Evolutionary conservation across 2,888 invertebrate genomes (phyloP).

Genomic region (Pegoplata infirma): DNA sequence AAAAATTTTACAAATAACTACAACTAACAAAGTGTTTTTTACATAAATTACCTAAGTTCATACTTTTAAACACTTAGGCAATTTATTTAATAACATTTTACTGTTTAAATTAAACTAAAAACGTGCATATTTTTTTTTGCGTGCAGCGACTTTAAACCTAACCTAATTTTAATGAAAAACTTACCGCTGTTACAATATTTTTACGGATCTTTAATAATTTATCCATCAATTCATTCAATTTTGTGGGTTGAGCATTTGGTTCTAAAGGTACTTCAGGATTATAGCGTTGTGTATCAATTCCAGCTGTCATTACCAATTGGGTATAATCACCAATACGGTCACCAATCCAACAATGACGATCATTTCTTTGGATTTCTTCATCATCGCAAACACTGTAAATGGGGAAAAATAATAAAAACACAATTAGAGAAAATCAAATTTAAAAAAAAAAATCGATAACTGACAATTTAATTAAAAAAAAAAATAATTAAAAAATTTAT

Average conservation of each 20-base stretch:
- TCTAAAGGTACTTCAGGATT: slow-evolving; percentile 78
- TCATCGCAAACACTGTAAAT: slow-evolving; percentile 75
- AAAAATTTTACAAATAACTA: too few species aligned
- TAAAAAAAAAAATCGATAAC: neutral
- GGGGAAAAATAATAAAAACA: slow-evolving; percentile 1
- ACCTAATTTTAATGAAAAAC: too few species aligned
- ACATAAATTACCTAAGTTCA: too few species aligned
- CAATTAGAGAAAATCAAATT: neutral
- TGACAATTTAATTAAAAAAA: neutral
- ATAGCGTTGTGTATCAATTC: slow-evolving; percentile 76
- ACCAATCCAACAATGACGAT: slow-evolving; percentile 78
- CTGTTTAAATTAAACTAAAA: too few species aligned
- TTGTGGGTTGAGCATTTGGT: slow-evolving; percentile 70
- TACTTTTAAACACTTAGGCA: too few species aligned
- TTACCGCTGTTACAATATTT: slow-evolving; percentile 75
- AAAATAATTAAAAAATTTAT: neutral
- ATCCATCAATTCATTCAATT: slow-evolving; percentile 76
- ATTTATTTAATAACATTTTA: too few species aligned
- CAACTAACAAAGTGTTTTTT: too few species aligned
- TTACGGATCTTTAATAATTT: slow-evolving; percentile 77
- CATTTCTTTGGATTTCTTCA: slow-evolving; percentile 74
- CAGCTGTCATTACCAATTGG: slow-evolving; percentile 74
- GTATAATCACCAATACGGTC: slow-evolving; percentile 77
- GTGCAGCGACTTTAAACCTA: too few species aligned
- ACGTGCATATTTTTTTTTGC: too few species aligned